phyloP scores from a whole-genome alignment of 1,140 invertebrate species.

The Probaryconus sp. region DNA sequence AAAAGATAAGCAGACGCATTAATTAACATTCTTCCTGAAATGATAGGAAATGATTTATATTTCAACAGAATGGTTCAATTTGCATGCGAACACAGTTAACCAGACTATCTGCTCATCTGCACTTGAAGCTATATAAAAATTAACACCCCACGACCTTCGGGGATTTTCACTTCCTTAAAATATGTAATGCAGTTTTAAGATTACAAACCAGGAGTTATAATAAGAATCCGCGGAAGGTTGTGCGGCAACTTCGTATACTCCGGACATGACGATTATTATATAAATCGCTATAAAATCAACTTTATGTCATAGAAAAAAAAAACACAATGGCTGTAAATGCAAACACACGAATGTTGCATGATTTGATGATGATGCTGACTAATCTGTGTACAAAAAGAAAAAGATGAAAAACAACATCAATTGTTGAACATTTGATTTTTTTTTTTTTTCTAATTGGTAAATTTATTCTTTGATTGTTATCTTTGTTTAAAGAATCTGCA shows the following conservation, averaged over 20 bases:
- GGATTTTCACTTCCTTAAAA: constrained; percentile 29
- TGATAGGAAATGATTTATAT: constrained; percentile 12
- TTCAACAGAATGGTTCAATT: constrained; percentile 21
- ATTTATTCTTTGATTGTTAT: too few species aligned
- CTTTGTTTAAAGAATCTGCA: too few species aligned
- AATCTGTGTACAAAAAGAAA: too few species aligned
- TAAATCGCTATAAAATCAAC: constrained; percentile 22
- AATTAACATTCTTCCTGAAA: too few species aligned
- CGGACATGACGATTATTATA: constrained; percentile 27
- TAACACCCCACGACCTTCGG: constrained; percentile 24
- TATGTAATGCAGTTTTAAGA: not conserved
- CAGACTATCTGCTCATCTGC: constrained; percentile 4
- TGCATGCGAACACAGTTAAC: too few species aligned
- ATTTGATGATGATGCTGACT: too few species aligned
- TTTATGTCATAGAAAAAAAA: constrained; percentile 4
- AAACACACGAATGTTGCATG: constrained; percentile 5
- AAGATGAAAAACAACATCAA: too few species aligned
- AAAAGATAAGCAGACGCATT: too few species aligned
- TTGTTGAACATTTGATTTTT: too few species aligned
- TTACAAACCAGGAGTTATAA: constrained; percentile 4
- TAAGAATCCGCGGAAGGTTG: constrained; percentile 5
- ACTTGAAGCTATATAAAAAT: constrained; percentile 14
- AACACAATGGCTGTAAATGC: too few species aligned
- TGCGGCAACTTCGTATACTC: constrained; percentile 9
- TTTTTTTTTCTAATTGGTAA: too few species aligned